Conservation (phyloP, 2,888 invertebrate species). For the Ischnus inquisitorius region DNA sequence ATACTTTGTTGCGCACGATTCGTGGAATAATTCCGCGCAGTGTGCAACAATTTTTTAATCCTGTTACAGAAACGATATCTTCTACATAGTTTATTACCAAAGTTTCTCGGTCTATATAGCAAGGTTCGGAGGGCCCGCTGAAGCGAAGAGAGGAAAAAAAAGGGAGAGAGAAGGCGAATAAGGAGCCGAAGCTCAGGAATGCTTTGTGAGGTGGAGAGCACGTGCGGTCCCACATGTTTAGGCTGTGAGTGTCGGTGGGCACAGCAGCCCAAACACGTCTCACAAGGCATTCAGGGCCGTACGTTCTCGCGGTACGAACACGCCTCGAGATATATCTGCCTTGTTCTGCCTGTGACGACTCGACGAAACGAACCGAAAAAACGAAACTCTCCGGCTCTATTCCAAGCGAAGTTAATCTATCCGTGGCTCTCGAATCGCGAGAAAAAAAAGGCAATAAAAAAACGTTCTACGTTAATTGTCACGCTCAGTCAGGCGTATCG, state of each 20-base stretch:
- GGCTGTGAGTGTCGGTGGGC: slow-evolving; percentile 61
- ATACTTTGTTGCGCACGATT: too few species aligned
- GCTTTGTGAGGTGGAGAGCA: slow-evolving; percentile 65
- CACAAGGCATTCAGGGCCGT: slow-evolving; percentile 49
- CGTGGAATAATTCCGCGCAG: background rate
- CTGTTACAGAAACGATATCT: background rate
- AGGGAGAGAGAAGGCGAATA: slow-evolving; percentile 52
- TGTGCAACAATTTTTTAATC: background rate
- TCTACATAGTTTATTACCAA: background rate
- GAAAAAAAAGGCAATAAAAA: slow-evolving; percentile 6
- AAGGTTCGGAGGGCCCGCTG: slow-evolving; percentile 43
- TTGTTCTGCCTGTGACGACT: background rate
- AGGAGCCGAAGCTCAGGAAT: slow-evolving; percentile 63
- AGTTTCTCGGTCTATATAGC: slow-evolving; percentile 13
- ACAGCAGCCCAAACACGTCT: slow-evolving; percentile 70
- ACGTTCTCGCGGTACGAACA: slow-evolving; percentile 26
- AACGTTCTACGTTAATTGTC: slow-evolving; percentile 41
- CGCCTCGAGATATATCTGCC: background rate
- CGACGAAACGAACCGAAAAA: background rate
- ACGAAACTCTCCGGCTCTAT: background rate
- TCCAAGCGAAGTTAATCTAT: slow-evolving; percentile 22
- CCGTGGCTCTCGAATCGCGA: background rate
- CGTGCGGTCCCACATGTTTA: slow-evolving; percentile 70
- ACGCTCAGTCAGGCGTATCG: slow-evolving; percentile 45
- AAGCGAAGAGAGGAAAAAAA: slow-evolving; percentile 50